Percentiles rank a stretch among this genome's conserved stretches.
These are phyloP conservation scores for Enteromius unitaeniatus DNA, from an alignment of 2,797 vertebrate species.

Conservation along the genomic window DNA sequence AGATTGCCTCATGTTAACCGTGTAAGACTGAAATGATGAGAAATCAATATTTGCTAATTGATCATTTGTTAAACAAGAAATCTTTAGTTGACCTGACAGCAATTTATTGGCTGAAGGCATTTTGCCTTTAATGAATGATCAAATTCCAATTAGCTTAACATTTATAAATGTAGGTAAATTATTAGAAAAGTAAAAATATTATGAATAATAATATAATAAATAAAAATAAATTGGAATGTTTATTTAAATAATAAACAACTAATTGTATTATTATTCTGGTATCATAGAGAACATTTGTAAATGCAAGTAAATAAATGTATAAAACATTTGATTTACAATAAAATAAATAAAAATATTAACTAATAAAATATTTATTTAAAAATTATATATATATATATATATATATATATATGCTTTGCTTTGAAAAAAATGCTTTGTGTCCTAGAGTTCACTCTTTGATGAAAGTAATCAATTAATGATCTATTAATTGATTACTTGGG, in stretches of 20 bases:
- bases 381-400: not conserved
- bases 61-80: slow-evolving; percentile 17
- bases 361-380: not conserved
- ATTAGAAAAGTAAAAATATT: not conserved
- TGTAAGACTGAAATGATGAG: not conserved
- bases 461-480: too few species aligned
- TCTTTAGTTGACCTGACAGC: slow-evolving; percentile 1
- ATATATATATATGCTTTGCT: too few species aligned
- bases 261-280: too few species aligned
- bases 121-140: not conserved
- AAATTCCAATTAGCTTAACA: not conserved
- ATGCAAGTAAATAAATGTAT: too few species aligned
- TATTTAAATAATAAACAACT: not conserved
- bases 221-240: not conserved
- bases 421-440: not conserved
- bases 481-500: not conserved
- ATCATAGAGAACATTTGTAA: not conserved
- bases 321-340: not conserved
- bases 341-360: not conserved
- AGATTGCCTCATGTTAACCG: not conserved
- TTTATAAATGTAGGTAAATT: not conserved
- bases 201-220: too few species aligned
- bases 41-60: slow-evolving; percentile 15
- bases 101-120: not conserved
- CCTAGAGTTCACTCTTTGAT: not conserved